A percentile compares a stretch with the other conserved stretches of the same genome.
Conservation (phyloP, 1,140 invertebrate genomes). For the Meteorus sp. region DNA sequence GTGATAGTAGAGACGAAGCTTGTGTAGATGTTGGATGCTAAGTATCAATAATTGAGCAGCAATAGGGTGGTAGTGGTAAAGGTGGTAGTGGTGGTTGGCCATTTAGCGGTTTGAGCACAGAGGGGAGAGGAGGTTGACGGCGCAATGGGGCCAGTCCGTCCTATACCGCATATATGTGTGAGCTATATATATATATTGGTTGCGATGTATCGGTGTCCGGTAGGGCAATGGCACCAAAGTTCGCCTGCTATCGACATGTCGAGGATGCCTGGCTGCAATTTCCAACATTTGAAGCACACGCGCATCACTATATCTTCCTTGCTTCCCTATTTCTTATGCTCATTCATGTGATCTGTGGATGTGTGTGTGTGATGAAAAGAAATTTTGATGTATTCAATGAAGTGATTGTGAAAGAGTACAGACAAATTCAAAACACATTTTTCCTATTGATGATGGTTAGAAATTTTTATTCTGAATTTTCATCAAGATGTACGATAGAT, state of each 20-base stretch:
- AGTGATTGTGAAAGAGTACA: no score
- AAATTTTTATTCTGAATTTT: no score
- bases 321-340: neutral
- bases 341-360: no score
- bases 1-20: constrained; percentile 33
- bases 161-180: no score
- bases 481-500: no score
- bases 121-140: constrained; percentile 28
- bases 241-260: constrained; percentile 59
- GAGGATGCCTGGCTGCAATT: constrained; percentile 45
- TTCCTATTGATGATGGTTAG: no score
- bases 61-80: constrained; percentile 38
- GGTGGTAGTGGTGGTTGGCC: constrained; percentile 37
- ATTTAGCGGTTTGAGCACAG: constrained; percentile 53
- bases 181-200: constrained; percentile 44
- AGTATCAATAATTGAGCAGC: constrained; percentile 57
- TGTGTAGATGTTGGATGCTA: constrained; percentile 34
- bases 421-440: no score
- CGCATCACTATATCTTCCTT: constrained; percentile 15
- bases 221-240: constrained; percentile 35
- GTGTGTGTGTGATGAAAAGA: no score
- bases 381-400: no score
- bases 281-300: constrained; percentile 17
- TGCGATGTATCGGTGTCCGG: constrained; percentile 55
- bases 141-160: constrained; percentile 25